A percentile compares a stretch with the other conserved stretches of the same genome.
Conservation (phyloP, 2,797 vertebrate species). For the Artibeus lituratus region DNA sequence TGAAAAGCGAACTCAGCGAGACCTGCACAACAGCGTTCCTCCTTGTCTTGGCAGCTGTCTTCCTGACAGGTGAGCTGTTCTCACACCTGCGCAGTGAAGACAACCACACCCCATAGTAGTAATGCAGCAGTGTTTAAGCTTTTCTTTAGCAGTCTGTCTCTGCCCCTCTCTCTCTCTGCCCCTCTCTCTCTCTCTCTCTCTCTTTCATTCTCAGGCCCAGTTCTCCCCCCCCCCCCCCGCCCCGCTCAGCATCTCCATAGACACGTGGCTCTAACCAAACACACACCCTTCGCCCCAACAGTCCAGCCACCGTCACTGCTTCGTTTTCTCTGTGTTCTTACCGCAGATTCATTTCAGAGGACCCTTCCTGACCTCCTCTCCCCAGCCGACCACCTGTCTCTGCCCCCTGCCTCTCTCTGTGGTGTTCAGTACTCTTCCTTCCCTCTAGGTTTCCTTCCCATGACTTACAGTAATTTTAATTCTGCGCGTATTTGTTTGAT, state of each 20-base stretch:
- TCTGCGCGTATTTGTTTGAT: neutral
- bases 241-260: accelerated
- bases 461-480: neutral
- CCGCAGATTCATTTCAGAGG: neutral
- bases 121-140: neutral
- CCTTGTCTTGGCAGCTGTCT: neutral
- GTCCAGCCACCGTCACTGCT: neutral
- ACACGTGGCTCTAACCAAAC: neutral
- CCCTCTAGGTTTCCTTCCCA: neutral
- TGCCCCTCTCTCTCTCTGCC: too few relatives aligned
- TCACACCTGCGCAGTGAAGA: neutral
- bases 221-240: neutral
- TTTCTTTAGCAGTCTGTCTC: neutral
- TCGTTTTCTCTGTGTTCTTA: neutral
- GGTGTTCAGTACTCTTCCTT: neutral
- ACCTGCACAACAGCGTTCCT: neutral
- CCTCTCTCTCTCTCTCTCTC: too few relatives aligned
- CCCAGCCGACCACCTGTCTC: accelerated
- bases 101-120: neutral
- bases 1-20: neutral
- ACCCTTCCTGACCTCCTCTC: neutral
- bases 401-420: too few relatives aligned
- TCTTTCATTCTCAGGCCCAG: neutral
- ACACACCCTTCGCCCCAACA: accelerated
- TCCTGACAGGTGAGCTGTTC: neutral